A percentile compares a stretch with the other conserved stretches of the same genome.
phyloP scores from a whole-genome alignment of 2,113 vertebrate genomes.

The Petaurus breviceps region DNA sequence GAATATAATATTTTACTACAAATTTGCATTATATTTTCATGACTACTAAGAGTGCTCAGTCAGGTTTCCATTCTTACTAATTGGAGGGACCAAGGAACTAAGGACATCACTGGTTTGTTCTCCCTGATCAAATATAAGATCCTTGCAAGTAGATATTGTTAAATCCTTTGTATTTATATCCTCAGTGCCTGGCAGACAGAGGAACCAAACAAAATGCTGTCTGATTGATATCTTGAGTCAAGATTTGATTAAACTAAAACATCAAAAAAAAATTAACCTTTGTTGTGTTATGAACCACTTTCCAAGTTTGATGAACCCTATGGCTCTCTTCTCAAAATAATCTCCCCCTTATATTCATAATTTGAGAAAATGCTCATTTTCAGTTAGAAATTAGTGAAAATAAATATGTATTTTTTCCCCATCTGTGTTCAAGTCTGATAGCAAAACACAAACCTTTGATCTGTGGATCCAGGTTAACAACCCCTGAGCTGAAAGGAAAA shows the following conservation, averaged over 20 bases:
- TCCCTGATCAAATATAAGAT: not conserved
- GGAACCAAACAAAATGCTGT: not conserved
- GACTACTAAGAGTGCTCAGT: not conserved
- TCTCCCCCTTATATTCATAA: not conserved
- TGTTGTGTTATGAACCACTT: not conserved
- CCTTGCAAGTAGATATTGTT: not conserved
- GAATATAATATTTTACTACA: not conserved
- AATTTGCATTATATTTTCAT: not conserved
- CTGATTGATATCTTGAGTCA: not conserved
- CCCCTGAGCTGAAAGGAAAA: not conserved
- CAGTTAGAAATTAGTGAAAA: not conserved
- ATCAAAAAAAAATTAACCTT: not conserved
- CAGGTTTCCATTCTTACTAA: not conserved
- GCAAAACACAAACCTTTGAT: not conserved
- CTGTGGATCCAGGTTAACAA: not conserved
- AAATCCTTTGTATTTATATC: not conserved
- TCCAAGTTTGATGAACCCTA: not conserved
- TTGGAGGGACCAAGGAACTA: not conserved
- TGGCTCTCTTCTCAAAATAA: not conserved
- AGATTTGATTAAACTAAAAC: not conserved
- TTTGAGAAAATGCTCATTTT: not conserved
- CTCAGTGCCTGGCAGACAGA: not conserved
- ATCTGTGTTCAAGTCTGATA: not conserved
- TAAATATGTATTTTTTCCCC: not conserved
- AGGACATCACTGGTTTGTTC: not conserved